Base-by-base conservation (phyloP, 2,113 vertebrate genomes). In the Sula dactylatra region DNA sequence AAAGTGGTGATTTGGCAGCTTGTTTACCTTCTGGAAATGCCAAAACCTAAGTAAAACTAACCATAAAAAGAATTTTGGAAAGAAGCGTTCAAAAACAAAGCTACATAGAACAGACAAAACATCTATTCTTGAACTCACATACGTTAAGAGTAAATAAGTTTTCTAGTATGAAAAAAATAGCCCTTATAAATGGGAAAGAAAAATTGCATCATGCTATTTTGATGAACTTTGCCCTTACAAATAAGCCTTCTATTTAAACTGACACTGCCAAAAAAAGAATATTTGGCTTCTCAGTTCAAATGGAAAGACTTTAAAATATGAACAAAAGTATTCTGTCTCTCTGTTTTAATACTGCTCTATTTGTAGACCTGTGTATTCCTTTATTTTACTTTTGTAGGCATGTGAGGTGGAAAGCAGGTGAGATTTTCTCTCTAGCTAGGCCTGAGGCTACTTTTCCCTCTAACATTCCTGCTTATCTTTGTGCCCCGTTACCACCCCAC, bases 251-350 rank as follows among this genome's bases (percentile, higher is more conserved):
- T 87, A 58, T 91, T 95, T 87, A 84, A 91, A 91, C 38, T 78
- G 24, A 40, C 27, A 54, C 8, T 5, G 20, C 8, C 10, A 86
- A 74, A 77, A 66, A 59, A 19, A 10, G 16, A 76, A 8, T 20
- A 73, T 66, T 56, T 86, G 47, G 29, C 56, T 87, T 82, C 56
- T 32, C 77, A 66, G 73, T 91, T 82, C 89, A 87, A 94, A 70
- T 38, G 36, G 81, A 92, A 97, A 95, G 27, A 94, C 73, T 85
- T 80, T n/a, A 77, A 95, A 97, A 94, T 34, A 95, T 77, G 65
- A 93, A 65, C 16, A 85, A 50, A 92, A 88, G 11, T 66, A 91
- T 89, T 79, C 34, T 42, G 13, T 42, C 36, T 34, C 49, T 70
- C 52, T 54, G 25, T 44, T 87, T 87, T 55, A 80, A 82, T 54